Percentiles rank a stretch among this genome's conserved stretches.
Conservation (phyloP, 2,888 invertebrate genomes). For the Hyalella azteca region DNA sequence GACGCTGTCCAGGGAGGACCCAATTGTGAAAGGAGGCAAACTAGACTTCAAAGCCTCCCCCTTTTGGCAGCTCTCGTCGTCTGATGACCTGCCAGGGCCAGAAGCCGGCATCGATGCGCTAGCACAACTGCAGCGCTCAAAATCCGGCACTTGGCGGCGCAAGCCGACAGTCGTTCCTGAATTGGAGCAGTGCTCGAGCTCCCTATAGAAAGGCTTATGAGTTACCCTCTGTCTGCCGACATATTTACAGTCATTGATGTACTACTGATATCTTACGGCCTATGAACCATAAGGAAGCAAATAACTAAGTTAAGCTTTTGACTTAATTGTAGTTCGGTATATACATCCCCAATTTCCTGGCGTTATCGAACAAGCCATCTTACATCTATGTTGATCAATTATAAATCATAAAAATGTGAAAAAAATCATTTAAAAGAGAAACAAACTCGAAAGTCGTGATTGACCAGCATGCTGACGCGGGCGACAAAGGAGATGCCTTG, state of each 20-base stretch:
- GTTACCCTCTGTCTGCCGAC: background rate
- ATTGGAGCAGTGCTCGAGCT: background rate
- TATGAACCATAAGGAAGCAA: background rate
- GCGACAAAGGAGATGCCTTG: too few relatives aligned
- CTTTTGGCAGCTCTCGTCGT: constrained; percentile 21
- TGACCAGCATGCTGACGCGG: too few relatives aligned
- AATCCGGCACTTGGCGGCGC: background rate
- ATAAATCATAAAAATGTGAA: too few relatives aligned
- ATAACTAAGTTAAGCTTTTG: background rate
- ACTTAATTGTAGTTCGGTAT: too few relatives aligned
- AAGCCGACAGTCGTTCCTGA: background rate
- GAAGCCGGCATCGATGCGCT: constrained; percentile 3
- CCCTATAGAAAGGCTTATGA: background rate
- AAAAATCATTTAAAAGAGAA: too few relatives aligned
- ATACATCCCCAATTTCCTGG: too few relatives aligned
- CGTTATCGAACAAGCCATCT: background rate
- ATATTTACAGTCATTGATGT: background rate
- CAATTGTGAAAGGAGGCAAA: constrained; percentile 20
- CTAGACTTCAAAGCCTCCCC: constrained; percentile 25
- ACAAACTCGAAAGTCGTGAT: too few relatives aligned
- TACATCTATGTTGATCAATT: too few relatives aligned
- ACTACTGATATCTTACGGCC: background rate
- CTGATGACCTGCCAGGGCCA: constrained; percentile 28
- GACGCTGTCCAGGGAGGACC: too few relatives aligned
- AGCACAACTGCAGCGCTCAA: background rate